Conservation (phyloP, 2,888 invertebrate genomes). For the Chelonus formosanus region DNA sequence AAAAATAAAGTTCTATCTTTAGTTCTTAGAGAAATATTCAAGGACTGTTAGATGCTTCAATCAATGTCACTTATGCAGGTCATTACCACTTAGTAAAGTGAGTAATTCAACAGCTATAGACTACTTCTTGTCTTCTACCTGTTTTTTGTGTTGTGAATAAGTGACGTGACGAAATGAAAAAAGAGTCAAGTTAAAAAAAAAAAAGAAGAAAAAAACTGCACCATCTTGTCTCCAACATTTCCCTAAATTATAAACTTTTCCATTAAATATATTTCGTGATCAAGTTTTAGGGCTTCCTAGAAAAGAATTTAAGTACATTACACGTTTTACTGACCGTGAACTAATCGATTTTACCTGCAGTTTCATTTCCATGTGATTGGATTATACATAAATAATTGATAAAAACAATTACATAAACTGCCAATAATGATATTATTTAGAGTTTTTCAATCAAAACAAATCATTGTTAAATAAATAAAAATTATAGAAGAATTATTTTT, state of each 20-base stretch:
- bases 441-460: neutral
- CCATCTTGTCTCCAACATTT: too few relatives aligned
- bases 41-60: constrained; percentile 37
- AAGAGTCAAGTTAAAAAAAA: neutral
- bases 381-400: neutral
- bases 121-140: neutral
- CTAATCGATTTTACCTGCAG: constrained; percentile 48
- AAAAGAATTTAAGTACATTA: constrained; percentile 45
- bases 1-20: constrained; percentile 24
- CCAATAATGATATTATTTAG: neutral
- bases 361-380: constrained; percentile 21
- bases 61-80: constrained; percentile 45
- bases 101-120: constrained; percentile 28
- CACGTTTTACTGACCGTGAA: constrained; percentile 49
- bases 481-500: too few relatives aligned
- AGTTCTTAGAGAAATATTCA: constrained; percentile 26
- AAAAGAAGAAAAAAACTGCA: neutral
- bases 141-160: constrained; percentile 1
- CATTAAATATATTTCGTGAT: neutral
- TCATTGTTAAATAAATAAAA: too few relatives aligned
- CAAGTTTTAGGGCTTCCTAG: constrained; percentile 50
- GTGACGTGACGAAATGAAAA: neutral
- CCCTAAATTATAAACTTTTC: too few relatives aligned
- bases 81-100: constrained; percentile 39
- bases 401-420: neutral